These are phyloP conservation scores for Daktulosphaira vitifoliae DNA, from an alignment of 1,140 invertebrate species.

Conservation along the genomic window DNA sequence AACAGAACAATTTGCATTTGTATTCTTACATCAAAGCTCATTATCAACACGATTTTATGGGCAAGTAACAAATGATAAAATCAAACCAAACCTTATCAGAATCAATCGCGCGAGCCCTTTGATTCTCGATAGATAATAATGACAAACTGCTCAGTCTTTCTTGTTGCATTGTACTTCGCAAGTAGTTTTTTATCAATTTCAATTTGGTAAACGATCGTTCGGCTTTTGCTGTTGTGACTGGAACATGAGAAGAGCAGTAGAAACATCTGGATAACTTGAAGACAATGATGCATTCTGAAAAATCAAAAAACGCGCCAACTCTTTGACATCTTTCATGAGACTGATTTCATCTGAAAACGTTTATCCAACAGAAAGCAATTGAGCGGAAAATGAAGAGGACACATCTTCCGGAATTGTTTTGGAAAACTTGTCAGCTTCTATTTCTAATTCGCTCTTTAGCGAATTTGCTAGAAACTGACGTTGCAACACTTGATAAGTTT, in stretches of 20 bases:
- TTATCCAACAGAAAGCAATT: neutral
- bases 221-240: neutral
- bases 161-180: neutral
- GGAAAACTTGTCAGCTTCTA: neutral
- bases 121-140: neutral
- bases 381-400: neutral
- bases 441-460: neutral
- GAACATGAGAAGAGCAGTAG: neutral
- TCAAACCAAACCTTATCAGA: neutral
- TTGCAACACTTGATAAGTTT: neutral
- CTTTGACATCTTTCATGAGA: constrained; percentile 4
- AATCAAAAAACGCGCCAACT: neutral
- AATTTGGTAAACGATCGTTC: neutral
- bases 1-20: no score
- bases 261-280: neutral
- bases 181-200: neutral
- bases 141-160: neutral
- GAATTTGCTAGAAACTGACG: neutral
- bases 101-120: neutral
- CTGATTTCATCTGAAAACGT: neutral
- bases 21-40: no score
- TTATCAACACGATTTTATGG: no score
- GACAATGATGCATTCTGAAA: constrained; percentile 2
- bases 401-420: neutral
- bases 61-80: no score